Evolutionary conservation across 37 sponge, comb jelly and placozoan genomes (phyloP), one percentile per base, ranked within the genome.

Genomic region (Lycopodina hypogea): DNA sequence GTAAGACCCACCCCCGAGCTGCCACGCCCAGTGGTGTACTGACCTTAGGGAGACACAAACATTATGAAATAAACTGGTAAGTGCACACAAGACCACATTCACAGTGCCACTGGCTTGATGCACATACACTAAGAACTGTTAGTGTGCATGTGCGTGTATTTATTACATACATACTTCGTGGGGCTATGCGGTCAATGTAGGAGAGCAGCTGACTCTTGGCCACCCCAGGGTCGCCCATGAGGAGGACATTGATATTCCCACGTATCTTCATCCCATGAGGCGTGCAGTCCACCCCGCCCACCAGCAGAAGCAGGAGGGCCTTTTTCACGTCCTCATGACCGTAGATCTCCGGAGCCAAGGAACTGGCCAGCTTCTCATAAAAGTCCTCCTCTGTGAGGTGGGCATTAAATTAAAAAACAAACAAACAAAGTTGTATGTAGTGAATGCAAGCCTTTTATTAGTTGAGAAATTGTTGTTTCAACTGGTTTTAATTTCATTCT

Each of bases 161-260:
- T 53, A 18, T 53, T 14, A 21, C 18, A 21, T 19, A 80, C 91
- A 74, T 32, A 90, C 93, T 85, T 72, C 99, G 42, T 3, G 99
- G 99, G 26, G 99, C 95, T 37, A 97, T 72, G 40, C 96, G 69
- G 84, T 97, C 99, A 4, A 97, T 95, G 68, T 97, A 97, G 29
- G 92, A 80, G 33, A 97, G 84, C 52, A 97, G 78, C 90, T 97
- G 99, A 63, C 93, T 92, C 92, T 97, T 97, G 51, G 99, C 99
- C 56, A 97, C 99, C 28, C 99, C 99, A 23, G 99, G 99, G 58
- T 97, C 99, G 0, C 99, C 99, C 99, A 97, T 97, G 64, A 97
- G 88, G 64, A 92, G 93, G 66, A 97, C 87, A 67, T 97, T 95
- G 66, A 97, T 95, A 68, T 83, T 97, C 42, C 96, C 97, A 56